phyloP scores from a whole-genome alignment of 2,888 invertebrate genomes.

The Arge pagana region DNA sequence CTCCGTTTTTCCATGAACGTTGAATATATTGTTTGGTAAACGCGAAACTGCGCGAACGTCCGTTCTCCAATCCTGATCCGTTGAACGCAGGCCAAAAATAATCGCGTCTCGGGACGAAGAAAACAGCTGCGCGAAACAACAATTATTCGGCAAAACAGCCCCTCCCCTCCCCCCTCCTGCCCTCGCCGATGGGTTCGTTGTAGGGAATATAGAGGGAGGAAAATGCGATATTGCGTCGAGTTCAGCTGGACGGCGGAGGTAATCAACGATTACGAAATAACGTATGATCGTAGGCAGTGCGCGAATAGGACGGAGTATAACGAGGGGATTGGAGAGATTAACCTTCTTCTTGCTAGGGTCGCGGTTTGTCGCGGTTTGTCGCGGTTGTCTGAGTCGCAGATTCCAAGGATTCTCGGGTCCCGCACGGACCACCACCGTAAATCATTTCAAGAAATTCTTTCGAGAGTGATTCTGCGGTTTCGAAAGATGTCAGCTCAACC shows the following conservation, averaged over 20 bases:
- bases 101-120: no score
- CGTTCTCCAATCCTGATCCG: no score
- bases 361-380: conserved; percentile 21
- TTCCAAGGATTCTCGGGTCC: conserved; percentile 15
- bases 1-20: no score
- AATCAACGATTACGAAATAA: conserved; percentile 17
- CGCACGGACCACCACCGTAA: conserved; percentile 12
- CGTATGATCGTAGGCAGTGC: conserved; percentile 16
- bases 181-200: no score
- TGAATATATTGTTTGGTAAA: no score
- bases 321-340: conserved; percentile 20
- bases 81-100: no score
- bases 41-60: no score
- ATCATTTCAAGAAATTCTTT: conserved; percentile 22
- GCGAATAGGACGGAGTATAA: conserved; percentile 1
- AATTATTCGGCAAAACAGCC: no score
- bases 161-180: no score
- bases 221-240: conserved; percentile 2
- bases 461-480: conserved; percentile 21
- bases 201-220: no score
- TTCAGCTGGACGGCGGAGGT: background rate
- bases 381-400: conserved; percentile 6
- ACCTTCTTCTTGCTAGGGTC: conserved; percentile 21
- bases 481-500: conserved; percentile 32
- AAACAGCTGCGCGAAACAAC: no score